phyloP scores from a whole-genome alignment of 1,140 invertebrate species.

The Drosophila parvula region DNA sequence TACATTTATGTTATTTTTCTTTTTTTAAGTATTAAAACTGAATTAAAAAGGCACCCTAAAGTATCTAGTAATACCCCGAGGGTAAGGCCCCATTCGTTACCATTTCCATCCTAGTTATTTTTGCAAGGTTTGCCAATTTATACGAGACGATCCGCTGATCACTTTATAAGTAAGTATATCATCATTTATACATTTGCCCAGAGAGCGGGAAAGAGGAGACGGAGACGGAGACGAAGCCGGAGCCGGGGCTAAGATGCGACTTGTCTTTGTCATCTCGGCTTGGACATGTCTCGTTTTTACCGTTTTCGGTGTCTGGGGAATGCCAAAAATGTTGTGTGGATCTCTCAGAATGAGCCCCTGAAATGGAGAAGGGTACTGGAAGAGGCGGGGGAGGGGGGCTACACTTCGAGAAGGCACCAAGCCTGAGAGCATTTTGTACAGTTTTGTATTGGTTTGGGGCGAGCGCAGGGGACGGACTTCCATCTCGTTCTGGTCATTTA shows the following conservation, averaged over 20 bases:
- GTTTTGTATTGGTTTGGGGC: conserved; percentile 45
- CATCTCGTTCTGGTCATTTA: conserved; percentile 74
- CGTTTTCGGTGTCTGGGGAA: conserved; percentile 72
- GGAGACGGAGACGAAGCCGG: neutral
- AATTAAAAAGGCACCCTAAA: no score
- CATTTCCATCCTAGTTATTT: conserved; percentile 14
- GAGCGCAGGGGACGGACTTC: conserved; percentile 11
- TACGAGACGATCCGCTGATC: conserved; percentile 63
- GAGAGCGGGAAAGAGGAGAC: no score
- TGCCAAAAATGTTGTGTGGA: conserved; percentile 72
- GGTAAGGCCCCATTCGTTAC: neutral
- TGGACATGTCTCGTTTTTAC: conserved; percentile 66
- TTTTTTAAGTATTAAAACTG: no score
- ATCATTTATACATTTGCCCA: conserved; percentile 61
- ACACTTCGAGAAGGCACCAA: neutral
- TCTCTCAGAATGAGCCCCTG: conserved; percentile 43
- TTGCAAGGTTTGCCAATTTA: conserved; percentile 38
- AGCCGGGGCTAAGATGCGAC: conserved; percentile 10
- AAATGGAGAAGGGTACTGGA: conserved; percentile 22
- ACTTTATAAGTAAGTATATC: conserved; percentile 74
- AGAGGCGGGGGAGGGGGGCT: neutral
- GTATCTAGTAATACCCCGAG: neutral
- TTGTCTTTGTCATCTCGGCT: conserved; percentile 40
- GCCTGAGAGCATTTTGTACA: conserved; percentile 69
- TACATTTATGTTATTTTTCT: neutral